Base-by-base conservation (phyloP, 1,140 invertebrate genomes). In the Drosophila nigrodunni region DNA sequence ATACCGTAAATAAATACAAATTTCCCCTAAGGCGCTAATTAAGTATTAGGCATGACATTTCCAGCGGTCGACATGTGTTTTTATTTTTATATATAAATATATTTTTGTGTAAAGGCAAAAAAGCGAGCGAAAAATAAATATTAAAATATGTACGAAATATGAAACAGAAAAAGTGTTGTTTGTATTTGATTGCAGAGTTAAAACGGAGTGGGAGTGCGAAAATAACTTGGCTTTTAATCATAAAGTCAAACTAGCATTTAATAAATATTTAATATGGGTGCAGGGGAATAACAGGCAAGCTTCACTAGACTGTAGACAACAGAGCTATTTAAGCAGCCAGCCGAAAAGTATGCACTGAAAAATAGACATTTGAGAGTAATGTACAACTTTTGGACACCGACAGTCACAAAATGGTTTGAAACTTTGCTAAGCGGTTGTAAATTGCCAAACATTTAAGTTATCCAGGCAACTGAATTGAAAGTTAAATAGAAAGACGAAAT, bases 111-210 rank as follows among this genome's bases (percentile, higher is more conserved):
- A 58, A 62, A 74, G 50, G 43, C 58, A 49, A 68, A 49, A 68
- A 74, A 68, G 61, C 35, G 71, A 74, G 71, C 62, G 25, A 73
- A 73, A 30, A 68, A 74, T 68, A 74, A 73, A 74, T 46, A 61
- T 9, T 69, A 60, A 74, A 74, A 55, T 59, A 70, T 62, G 35
- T 57, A 59, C 11, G 39, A 46, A 4, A 71, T 58, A 72, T 65
- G 52, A 37, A 72, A 21, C 18, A 21, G 18, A 1, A 60, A 30
- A 30, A 30, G 25, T 30, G 25, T 6, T 30, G 25, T 30, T 3
- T 5, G 0, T 30, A 30, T 30, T 30, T 30, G 6, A 30, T 30
- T 3, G 25, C 25, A 30, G 25, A 30, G 3, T 43, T 60, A 54
- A 37, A 54, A 39, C 10, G 2, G 41, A 46, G 6, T 54, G 34